phyloP scores from a whole-genome alignment of 2,113 vertebrate genomes.

The Seriola rivoliana region DNA sequence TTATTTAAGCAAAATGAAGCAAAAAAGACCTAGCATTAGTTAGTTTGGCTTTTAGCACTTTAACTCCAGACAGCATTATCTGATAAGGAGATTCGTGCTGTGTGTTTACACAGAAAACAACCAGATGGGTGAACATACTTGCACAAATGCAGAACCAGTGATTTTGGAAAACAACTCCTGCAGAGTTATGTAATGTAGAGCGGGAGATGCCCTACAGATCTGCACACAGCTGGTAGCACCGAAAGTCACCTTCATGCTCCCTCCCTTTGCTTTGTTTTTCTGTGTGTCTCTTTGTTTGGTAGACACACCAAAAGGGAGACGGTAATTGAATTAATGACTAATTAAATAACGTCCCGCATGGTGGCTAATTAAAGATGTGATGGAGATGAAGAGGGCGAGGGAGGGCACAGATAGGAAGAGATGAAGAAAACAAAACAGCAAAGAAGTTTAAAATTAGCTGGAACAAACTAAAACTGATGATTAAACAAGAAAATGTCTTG shows the following conservation, averaged over 20 bases:
- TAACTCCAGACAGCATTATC: background rate
- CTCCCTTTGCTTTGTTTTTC: constrained; percentile 37
- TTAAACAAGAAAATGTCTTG: too few species aligned
- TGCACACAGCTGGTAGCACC: constrained; percentile 36
- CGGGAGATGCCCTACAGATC: constrained; percentile 32
- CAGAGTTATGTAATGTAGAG: constrained; percentile 25
- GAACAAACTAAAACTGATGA: background rate
- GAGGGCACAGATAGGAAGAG: constrained; percentile 14
- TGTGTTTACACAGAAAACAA: background rate
- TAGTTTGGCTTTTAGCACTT: background rate
- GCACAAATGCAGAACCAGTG: background rate
- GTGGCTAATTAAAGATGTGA: constrained; percentile 55
- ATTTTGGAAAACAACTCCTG: constrained; percentile 19
- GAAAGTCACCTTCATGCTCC: constrained; percentile 64
- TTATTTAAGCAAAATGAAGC: background rate
- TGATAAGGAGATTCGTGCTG: background rate
- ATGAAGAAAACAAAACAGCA: background rate
- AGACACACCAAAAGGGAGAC: constrained; percentile 43
- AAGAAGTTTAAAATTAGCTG: background rate
- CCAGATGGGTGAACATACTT: background rate
- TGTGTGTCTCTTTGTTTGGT: constrained; percentile 45
- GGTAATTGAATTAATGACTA: constrained; percentile 55
- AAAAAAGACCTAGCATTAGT: too few species aligned
- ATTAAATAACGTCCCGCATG: constrained; percentile 56
- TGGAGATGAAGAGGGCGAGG: background rate